Evolutionary conservation across 1,140 invertebrate genomes (phyloP).

Genomic region (Pachyrhynchus sulphureomaculatus): DNA sequence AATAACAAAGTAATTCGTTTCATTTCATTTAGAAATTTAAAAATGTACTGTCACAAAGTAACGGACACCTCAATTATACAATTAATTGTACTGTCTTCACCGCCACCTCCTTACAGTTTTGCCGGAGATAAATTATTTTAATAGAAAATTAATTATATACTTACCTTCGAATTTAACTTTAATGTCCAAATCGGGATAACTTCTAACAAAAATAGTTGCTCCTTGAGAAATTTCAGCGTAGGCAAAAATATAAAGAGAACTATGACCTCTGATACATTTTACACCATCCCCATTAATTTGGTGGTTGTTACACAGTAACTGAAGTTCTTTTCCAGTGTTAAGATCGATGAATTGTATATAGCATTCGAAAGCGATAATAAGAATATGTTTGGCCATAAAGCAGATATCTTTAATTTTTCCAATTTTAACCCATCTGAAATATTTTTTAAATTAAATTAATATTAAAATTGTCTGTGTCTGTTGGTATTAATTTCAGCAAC

Average conservation of each 20-base stretch:
- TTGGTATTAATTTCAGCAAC: too few relatives aligned
- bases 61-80: too few relatives aligned
- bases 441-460: too few relatives aligned
- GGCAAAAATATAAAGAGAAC: conserved; percentile 56
- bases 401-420: conserved; percentile 55
- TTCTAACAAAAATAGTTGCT: conserved; percentile 57
- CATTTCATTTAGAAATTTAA: too few relatives aligned
- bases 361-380: conserved; percentile 58
- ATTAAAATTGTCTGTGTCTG: too few relatives aligned
- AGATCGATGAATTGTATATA: conserved; percentile 60
- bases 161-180: conserved; percentile 40
- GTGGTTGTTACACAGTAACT: conserved; percentile 57
- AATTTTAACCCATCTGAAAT: conserved; percentile 60
- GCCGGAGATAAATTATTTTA: background rate
- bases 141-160: background rate
- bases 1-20: too few relatives aligned
- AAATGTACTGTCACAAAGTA: too few relatives aligned
- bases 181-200: conserved; percentile 57
- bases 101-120: background rate
- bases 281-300: conserved; percentile 58
- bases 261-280: conserved; percentile 57
- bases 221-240: conserved; percentile 58
- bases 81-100: background rate
- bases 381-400: conserved; percentile 58
- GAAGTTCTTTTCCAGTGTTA: conserved; percentile 51